Base-by-base conservation (phyloP, 53 echinoderm and acorn worm genomes). In the Antedon mediterranea region DNA sequence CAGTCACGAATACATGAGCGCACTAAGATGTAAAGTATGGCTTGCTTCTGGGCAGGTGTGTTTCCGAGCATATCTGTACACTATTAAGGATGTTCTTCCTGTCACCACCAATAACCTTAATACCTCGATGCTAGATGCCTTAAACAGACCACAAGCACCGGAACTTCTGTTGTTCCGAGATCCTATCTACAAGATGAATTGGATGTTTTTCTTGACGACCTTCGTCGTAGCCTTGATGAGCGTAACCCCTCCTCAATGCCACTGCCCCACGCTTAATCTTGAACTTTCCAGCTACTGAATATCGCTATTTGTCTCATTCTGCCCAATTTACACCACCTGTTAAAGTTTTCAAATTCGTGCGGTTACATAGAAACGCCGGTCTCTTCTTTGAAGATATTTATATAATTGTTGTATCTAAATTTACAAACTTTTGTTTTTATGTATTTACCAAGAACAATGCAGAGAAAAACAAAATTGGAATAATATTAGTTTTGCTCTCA, bases 101-200 rank as follows among this genome's bases (percentile, higher is more conserved):
- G 57, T 57, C 57, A 57, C 57, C 57, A 57, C 14, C 57, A 57
- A 57, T 57, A 57, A 57, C 57, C 57, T 57, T 57, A 57, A 57
- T 57, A 57, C 57, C 57, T 57, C 57, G 57, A 57, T 57, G 7
- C 23, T 57, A 57, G 57, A 57, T 57, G 57, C 57, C 57, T 57
- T 57, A 57, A 57, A 57, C 57, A 57, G 57, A 57, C 57, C 57
- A 57, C 57, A 57, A 57, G 57, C 57, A 57, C 57, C 57, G 57
- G 57, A 57, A 57, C 57, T 57, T 57, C 57, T 57, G 57, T 57
- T 57, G 57, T 57, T 57, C 57, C 57, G 57, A 57, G 57, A 57
- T 57, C 57, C 57, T 57, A 57, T 57, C 57, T 11, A 23, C 20
- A 57, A 57, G 57, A 57, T 57, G 57, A 15, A 57, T 57, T 57